Percentiles rank a stretch among this genome's conserved stretches.
phyloP scores from a whole-genome alignment of 2,888 invertebrate species.

The Heliconius ismenius region DNA sequence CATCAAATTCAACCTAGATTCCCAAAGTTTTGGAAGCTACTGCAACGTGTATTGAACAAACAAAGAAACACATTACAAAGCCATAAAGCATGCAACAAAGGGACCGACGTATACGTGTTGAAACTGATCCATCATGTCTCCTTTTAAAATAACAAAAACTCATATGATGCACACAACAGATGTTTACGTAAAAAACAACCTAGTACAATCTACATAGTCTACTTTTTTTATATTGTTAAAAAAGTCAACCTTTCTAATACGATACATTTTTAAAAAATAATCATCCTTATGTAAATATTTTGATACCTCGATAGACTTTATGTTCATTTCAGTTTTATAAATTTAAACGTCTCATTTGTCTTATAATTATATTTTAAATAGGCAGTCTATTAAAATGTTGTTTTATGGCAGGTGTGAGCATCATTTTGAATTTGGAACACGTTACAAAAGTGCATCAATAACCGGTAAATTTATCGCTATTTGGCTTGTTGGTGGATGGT shows the following conservation, averaged over 20 bases:
- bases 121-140: conserved; percentile 82
- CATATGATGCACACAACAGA: conserved; percentile 77
- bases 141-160: conserved; percentile 80
- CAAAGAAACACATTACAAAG: conserved; percentile 81
- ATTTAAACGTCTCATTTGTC: conserved; percentile 58
- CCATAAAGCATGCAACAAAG: conserved; percentile 79
- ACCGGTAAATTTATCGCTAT: conserved; percentile 52
- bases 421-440: conserved; percentile 36
- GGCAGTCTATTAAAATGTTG: conserved; percentile 33
- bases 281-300: conserved; percentile 69
- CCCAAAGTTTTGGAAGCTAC: conserved; percentile 61
- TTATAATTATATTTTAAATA: conserved; percentile 49
- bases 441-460: conserved; percentile 48
- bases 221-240: conserved; percentile 46
- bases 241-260: conserved; percentile 70
- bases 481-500: conserved; percentile 61
- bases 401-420: conserved; percentile 42
- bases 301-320: conserved; percentile 72
- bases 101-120: conserved; percentile 79
- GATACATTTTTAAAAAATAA: conserved; percentile 67
- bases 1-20: conserved; percentile 29
- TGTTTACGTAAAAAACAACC: conserved; percentile 78
- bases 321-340: conserved; percentile 68
- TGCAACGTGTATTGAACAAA: conserved; percentile 77
- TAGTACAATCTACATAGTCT: conserved; percentile 56